Evolutionary conservation across 2,888 invertebrate species (phyloP), one percentile per base, ranked within the genome.

Genomic region (Pogonocherus hispidulus): DNA sequence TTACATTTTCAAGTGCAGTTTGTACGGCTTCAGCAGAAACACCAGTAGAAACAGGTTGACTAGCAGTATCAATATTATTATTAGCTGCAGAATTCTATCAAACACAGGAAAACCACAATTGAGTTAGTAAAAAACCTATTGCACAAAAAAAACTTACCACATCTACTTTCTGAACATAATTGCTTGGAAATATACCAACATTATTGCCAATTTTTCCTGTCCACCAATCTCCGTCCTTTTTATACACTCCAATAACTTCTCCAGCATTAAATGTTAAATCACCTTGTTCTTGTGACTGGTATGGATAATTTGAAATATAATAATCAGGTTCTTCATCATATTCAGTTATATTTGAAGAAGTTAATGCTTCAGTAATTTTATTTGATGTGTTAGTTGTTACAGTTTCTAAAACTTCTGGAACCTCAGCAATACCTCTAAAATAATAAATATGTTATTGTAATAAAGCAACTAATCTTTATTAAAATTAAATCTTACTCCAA

Each of bases 211-310:
- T 90, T 73, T 92, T 90, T 23, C 99, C 99, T 3, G 98, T 98
- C 99, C 99, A 99, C 99, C 99, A 99, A 83, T 99, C 98, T 0
- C 97, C 98, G 70, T 98, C 97, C 71, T 94, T 92, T 72, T 96
- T 92, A 41, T 91, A 90, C 1, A 99, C 97, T 76, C 91, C 89
- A 67, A 99, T 93, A 77, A 93, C 68, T 85, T 98, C 98, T 0
- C 97, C 92, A 0, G 90, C 91, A 75, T 93, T 93, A 86, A 98
- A 98, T 67, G 89, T 92, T 68, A 99, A 88, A 87, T 99, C 99
- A 0, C 97, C 98, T 0, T 92, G 88, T 85, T 99, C 99, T 4
- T 89, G 87, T 0, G 97, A 97, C 63, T 92, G 90, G 86, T 98
- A 98, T 1, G 95, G 94, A 86, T 96, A 98, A 63, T 95, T 90